Evolutionary conservation across 2,113 vertebrate genomes (phyloP).

Genomic region (Chamaea fasciata): DNA sequence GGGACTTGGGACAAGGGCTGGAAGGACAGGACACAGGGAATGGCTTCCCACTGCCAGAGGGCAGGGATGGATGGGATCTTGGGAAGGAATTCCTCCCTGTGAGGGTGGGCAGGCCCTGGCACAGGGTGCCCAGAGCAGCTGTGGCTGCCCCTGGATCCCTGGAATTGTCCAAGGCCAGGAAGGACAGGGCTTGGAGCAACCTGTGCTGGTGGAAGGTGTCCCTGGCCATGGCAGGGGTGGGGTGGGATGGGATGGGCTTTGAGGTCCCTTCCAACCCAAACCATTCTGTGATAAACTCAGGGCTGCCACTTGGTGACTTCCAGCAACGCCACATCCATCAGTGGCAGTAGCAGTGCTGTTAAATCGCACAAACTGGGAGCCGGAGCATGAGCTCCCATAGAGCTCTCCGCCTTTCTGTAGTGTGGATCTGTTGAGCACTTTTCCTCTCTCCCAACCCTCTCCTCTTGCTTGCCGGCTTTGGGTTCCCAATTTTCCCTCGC

Average conservation of each 20-base stretch:
- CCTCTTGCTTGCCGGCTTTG: neutral
- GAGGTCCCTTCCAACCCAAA: neutral
- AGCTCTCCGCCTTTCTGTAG: neutral
- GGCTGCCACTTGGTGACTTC: neutral
- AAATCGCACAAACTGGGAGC: fast-evolving
- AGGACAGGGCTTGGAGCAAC: neutral
- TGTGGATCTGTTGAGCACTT: neutral
- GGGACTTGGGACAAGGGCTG: fast-evolving
- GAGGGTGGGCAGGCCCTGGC: neutral
- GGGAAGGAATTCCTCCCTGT: neutral
- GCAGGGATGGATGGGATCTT: fast-evolving
- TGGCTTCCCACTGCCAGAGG: neutral
- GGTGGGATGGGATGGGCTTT: fast-evolving
- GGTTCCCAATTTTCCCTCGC: neutral
- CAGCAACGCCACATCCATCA: neutral
- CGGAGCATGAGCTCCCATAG: fast-evolving
- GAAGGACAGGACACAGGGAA: neutral
- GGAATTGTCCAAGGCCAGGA: neutral
- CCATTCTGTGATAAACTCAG: neutral
- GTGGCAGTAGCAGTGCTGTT: neutral
- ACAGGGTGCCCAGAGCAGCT: neutral
- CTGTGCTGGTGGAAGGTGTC: neutral
- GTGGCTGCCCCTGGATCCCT: neutral
- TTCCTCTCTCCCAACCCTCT: neutral
- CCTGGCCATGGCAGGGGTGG: neutral